phyloP scores from a whole-genome alignment of 2,888 invertebrate species.

The Drosophila anomelani region DNA sequence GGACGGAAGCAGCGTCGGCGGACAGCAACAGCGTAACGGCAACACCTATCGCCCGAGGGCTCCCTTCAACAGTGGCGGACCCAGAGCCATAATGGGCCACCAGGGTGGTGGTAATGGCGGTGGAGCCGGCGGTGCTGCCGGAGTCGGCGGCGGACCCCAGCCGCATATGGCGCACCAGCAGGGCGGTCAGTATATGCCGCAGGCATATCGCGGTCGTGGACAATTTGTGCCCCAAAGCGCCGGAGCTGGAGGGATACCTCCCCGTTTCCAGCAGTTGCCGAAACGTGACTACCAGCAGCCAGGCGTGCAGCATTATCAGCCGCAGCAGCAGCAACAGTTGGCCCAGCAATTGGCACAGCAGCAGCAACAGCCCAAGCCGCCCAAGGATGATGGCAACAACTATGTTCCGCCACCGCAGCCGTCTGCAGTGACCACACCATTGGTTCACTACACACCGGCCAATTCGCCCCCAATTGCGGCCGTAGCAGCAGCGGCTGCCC shows the following conservation, averaged over 20 bases:
- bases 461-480: conserved; percentile 83
- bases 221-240: conserved; percentile 79
- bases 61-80: conserved; percentile 78
- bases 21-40: conserved; percentile 63
- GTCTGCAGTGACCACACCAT: conserved; percentile 66
- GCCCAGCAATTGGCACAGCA: conserved; percentile 56
- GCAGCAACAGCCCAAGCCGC: conserved; percentile 69
- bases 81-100: conserved; percentile 82
- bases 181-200: conserved; percentile 67
- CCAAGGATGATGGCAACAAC: conserved; percentile 66
- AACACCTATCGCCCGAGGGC: conserved; percentile 79
- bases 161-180: conserved; percentile 70
- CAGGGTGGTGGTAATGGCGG: conserved; percentile 60
- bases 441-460: conserved; percentile 80
- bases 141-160: conserved; percentile 59
- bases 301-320: conserved; percentile 44
- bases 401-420: conserved; percentile 59
- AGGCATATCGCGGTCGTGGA: conserved; percentile 79
- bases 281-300: conserved; percentile 82
- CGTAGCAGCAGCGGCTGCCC: conserved; percentile 61
- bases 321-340: conserved; percentile 64
- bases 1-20: conserved; percentile 42
- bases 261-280: conserved; percentile 82
- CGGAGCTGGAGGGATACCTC: conserved; percentile 70
- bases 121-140: conserved; percentile 55